Conservation (phyloP, 2,113 vertebrate species). For the Saccopteryx bilineata region DNA sequence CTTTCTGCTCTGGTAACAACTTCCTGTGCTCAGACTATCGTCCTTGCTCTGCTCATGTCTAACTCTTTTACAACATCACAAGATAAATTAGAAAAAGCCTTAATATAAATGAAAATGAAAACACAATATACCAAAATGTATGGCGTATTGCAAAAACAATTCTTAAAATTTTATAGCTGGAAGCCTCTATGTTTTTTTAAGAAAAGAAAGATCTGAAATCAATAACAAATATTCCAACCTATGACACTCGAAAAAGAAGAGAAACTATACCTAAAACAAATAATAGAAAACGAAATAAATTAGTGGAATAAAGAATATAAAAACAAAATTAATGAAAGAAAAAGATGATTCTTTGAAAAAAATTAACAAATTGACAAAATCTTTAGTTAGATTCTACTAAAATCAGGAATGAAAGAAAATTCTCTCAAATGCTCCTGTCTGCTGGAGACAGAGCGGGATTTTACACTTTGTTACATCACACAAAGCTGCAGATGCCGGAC, state of each 20-base stretch:
- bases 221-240: background rate
- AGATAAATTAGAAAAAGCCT: background rate
- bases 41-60: too few species aligned
- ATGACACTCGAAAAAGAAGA: background rate
- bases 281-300: background rate
- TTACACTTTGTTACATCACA: accelerated
- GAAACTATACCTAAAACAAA: background rate
- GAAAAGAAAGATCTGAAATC: background rate
- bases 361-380: background rate
- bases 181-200: background rate
- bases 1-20: too few species aligned
- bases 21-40: too few species aligned
- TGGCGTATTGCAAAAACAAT: accelerated
- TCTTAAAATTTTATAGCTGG: background rate
- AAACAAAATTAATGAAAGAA: background rate
- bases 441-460: too few species aligned
- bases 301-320: background rate
- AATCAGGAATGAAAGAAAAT: background rate
- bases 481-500: accelerated
- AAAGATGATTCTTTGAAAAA: background rate
- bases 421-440: background rate
- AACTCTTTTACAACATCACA: too few species aligned
- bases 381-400: background rate
- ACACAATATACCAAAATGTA: background rate
- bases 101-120: background rate